phyloP scores from a whole-genome alignment of 2,113 vertebrate species.

The Pseudorasbora parva region DNA sequence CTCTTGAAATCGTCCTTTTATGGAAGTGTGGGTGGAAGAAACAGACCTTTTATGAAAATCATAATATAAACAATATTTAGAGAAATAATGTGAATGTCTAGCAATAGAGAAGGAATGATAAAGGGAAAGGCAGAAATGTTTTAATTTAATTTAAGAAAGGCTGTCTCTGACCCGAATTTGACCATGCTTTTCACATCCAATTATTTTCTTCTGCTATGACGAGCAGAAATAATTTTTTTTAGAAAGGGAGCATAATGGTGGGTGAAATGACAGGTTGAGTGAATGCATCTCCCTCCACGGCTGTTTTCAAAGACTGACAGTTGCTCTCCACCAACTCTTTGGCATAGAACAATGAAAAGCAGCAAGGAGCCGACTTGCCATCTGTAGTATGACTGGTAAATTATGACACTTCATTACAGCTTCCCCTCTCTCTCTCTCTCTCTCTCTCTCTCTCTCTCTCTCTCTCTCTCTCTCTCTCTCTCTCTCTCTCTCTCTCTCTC shows the following conservation, averaged over 20 bases:
- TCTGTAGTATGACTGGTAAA: constrained; percentile 51
- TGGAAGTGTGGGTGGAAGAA: background rate
- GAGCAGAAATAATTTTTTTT: constrained; percentile 17
- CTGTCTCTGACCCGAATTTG: constrained; percentile 18
- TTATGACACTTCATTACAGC: constrained; percentile 58
- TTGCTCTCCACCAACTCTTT: constrained; percentile 35
- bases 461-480: background rate
- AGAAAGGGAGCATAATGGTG: constrained; percentile 35
- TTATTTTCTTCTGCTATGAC: constrained; percentile 43
- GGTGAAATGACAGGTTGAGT: constrained; percentile 41
- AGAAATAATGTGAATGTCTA: background rate
- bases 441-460: background rate
- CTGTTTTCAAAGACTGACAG: constrained; percentile 52
- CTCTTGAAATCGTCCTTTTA: background rate
- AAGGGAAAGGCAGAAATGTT: constrained; percentile 9
- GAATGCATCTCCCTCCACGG: background rate
- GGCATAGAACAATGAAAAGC: constrained; percentile 52
- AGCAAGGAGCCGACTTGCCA: constrained; percentile 49
- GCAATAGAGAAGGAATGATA: background rate
- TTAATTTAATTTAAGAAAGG: constrained; percentile 19
- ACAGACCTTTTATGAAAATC: background rate
- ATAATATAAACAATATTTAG: background rate
- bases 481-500: background rate
- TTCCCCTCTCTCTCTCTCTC: background rate
- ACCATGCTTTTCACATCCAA: constrained; percentile 45